Evolutionary conservation across 2,888 invertebrate species (phyloP).

Genomic region (Apeira syringaria): DNA sequence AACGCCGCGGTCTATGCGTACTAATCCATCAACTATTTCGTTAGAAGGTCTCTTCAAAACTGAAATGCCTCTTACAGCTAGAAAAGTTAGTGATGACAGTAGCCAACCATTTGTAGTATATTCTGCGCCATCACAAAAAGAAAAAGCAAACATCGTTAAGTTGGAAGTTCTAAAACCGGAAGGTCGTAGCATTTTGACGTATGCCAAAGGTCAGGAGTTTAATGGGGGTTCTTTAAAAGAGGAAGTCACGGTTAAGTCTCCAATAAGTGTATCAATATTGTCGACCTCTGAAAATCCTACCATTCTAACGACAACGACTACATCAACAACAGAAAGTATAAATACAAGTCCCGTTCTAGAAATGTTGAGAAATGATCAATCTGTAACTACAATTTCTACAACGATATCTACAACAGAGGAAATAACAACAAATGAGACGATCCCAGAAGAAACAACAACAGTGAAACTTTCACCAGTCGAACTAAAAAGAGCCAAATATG

Average conservation of each 20-base stretch:
- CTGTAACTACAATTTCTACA: constrained; percentile 42
- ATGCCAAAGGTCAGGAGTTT: constrained; percentile 69
- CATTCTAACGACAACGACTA: constrained; percentile 32
- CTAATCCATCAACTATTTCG: constrained; percentile 86
- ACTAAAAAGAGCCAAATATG: constrained; percentile 66
- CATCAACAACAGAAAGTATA: constrained; percentile 27
- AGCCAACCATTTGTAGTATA: constrained; percentile 74
- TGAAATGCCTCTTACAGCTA: constrained; percentile 63
- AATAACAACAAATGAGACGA: constrained; percentile 48
- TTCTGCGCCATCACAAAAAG: constrained; percentile 62
- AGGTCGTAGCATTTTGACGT: constrained; percentile 62
- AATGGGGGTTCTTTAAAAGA: constrained; percentile 53
- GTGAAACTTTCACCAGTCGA: constrained; percentile 55
- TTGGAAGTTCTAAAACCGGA: constrained; percentile 60
- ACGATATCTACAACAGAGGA: constrained; percentile 36
- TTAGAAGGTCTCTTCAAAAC: constrained; percentile 87
- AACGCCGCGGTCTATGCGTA: constrained; percentile 61
- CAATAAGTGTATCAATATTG: constrained; percentile 54
- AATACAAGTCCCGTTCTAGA: constrained; percentile 40
- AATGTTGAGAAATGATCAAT: constrained; percentile 35
- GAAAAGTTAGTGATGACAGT: constrained; percentile 47
- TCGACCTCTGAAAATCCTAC: constrained; percentile 37
- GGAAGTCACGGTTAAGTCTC: constrained; percentile 48
- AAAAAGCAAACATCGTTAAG: constrained; percentile 60
- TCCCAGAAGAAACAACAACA: constrained; percentile 60